These are phyloP conservation scores for Callipepla squamata DNA, from an alignment of 2,113 vertebrate species.

Conservation along the genomic window DNA sequence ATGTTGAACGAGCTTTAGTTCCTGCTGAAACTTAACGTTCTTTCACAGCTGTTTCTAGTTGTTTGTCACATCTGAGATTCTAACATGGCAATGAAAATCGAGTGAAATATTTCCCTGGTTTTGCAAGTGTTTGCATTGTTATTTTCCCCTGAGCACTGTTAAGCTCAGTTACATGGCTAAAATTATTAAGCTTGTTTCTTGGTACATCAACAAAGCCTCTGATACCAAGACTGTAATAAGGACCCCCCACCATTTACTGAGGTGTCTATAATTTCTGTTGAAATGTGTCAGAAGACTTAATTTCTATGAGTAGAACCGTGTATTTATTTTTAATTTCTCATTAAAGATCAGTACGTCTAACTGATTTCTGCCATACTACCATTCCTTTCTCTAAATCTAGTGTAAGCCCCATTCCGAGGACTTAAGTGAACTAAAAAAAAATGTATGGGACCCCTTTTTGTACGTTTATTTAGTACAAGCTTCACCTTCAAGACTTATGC, in stretches of 20 bases:
- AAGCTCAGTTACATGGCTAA: neutral
- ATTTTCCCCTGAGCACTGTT: neutral
- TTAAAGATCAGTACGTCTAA: neutral
- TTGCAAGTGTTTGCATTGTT: neutral
- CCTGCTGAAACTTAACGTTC: neutral
- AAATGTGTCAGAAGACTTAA: neutral
- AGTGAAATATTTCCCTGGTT: neutral
- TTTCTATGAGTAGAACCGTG: neutral
- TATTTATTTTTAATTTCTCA: neutral
- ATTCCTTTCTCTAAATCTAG: neutral
- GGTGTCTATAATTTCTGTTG: neutral
- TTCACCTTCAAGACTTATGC: neutral
- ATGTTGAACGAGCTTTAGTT: neutral
- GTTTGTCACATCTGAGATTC: neutral
- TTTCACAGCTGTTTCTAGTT: neutral
- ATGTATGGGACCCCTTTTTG: neutral
- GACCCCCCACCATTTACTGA: neutral
- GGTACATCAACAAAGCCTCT: fast-evolving
- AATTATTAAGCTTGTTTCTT: neutral
- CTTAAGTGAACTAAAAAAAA: neutral
- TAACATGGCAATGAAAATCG: neutral
- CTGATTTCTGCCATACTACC: neutral
- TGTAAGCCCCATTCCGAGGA: neutral
- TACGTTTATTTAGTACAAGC: neutral
- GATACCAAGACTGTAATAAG: neutral